Conservation (phyloP, 2,113 vertebrate species). For the Istiophorus platypterus region DNA sequence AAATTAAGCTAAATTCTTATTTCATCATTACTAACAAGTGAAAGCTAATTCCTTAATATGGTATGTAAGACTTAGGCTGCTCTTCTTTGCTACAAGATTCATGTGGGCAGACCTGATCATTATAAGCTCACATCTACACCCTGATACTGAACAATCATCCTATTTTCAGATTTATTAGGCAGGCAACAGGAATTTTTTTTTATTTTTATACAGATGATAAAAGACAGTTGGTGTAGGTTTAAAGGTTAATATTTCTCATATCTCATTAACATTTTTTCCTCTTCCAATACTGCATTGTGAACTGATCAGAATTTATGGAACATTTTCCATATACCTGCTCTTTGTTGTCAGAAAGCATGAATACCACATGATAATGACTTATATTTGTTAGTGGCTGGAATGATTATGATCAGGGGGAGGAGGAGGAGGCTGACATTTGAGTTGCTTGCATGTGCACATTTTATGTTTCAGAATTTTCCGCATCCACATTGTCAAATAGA, state of each 20-base stretch:
- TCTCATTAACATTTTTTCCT: background rate
- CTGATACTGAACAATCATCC: background rate
- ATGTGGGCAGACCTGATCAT: background rate
- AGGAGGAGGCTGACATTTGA: conserved; percentile 18
- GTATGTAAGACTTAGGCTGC: background rate
- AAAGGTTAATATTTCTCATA: background rate
- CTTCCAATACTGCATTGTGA: background rate
- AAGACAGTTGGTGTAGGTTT: background rate
- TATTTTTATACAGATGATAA: conserved; percentile 6
- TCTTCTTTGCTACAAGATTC: conserved; percentile 1
- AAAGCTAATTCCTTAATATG: conserved; percentile 4
- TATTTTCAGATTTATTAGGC: conserved; percentile 9
- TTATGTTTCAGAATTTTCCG: conserved; percentile 24
- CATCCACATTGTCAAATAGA: conserved; percentile 29
- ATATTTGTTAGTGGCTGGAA: background rate
- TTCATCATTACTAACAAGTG: conserved; percentile 2
- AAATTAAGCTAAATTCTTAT: conserved; percentile 15
- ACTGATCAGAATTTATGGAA: background rate
- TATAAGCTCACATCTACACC: background rate
- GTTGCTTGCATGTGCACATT: conserved; percentile 46
- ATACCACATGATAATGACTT: conserved; percentile 13
- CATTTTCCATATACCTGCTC: conserved; percentile 29
- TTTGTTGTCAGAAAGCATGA: conserved; percentile 47
- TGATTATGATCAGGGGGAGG: background rate
- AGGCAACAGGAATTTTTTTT: background rate